These are phyloP conservation scores for Diloba caeruleocephala DNA, from an alignment of 2,888 invertebrate species.

Conservation along the genomic window DNA sequence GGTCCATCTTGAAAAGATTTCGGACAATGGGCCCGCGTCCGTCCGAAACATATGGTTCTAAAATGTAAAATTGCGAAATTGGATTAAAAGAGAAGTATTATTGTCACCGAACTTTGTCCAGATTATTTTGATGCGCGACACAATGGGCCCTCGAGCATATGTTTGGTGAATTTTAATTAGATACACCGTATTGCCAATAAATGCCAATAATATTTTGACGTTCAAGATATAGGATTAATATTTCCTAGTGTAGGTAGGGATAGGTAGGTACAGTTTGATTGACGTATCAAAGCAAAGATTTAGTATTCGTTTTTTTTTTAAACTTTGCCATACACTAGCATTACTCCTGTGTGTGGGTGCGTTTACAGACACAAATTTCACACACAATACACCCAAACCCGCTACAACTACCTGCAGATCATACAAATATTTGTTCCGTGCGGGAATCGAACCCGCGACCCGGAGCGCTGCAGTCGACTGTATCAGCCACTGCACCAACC, in stretches of 20 bases:
- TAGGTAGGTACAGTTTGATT: neutral
- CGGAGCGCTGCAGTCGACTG: no score
- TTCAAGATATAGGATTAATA: constrained; percentile 31
- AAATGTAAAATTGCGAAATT: constrained; percentile 80
- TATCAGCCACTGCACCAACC: no score
- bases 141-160: constrained; percentile 67
- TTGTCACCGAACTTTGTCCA: constrained; percentile 73
- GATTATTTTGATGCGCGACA: constrained; percentile 72
- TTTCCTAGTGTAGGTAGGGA: neutral
- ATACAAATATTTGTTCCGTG: no score
- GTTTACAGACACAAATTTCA: no score
- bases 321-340: no score
- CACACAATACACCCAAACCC: no score
- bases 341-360: no score
- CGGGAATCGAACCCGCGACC: no score
- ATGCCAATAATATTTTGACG: constrained; percentile 76
- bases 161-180: constrained; percentile 71
- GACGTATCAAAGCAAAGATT: constrained; percentile 3
- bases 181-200: constrained; percentile 63
- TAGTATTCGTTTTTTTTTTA: no score
- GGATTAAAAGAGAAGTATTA: constrained; percentile 78
- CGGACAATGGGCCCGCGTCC: constrained; percentile 75
- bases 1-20: constrained; percentile 73
- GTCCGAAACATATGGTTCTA: constrained; percentile 77
- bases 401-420: no score